These are phyloP conservation scores for Parthenolecanium corni DNA, from an alignment of 2,888 invertebrate genomes.

Conservation along the genomic window DNA sequence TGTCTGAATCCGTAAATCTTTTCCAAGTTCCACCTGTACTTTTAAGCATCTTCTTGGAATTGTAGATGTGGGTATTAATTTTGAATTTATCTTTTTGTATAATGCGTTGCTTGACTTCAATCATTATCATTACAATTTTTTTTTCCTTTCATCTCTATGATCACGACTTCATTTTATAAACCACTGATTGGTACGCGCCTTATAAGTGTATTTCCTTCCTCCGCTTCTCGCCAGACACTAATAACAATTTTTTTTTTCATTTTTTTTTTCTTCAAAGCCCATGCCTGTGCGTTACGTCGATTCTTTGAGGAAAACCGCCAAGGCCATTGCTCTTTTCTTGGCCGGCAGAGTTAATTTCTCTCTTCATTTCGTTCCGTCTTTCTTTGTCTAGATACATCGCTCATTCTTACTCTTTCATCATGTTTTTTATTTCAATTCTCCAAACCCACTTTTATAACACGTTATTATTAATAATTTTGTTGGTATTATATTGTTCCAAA, in stretches of 20 bases:
- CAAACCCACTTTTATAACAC: background rate
- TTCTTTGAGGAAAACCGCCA: constrained; percentile 25
- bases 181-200: background rate
- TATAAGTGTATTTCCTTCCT: background rate
- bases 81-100: no score
- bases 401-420: no score
- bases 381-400: background rate
- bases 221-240: background rate
- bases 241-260: background rate
- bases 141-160: no score
- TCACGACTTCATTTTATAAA: background rate
- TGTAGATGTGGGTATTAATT: no score
- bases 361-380: background rate
- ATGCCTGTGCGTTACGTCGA: constrained; percentile 15
- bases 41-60: no score
- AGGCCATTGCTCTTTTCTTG: constrained; percentile 26
- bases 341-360: constrained; percentile 15
- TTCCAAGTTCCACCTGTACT: no score
- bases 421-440: background rate
- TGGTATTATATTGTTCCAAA: constrained; percentile 8
- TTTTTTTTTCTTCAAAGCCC: constrained; percentile 9
- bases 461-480: constrained; percentile 11
- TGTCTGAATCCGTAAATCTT: no score
- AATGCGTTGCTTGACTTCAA: no score
- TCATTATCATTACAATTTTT: no score